phyloP scores from a whole-genome alignment of 2,888 invertebrate genomes.

The Andrena trimmerana region DNA sequence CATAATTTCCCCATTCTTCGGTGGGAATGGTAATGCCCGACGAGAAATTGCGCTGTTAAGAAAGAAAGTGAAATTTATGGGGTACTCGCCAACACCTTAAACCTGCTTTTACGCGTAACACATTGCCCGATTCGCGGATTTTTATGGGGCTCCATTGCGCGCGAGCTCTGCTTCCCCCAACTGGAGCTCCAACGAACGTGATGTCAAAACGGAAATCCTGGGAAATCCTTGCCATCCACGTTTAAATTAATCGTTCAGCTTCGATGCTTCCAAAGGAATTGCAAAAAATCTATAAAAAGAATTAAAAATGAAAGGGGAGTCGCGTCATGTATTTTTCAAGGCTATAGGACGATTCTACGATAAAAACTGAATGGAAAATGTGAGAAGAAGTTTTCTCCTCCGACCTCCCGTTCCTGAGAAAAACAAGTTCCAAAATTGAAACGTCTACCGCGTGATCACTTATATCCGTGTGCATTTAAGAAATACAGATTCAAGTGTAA shows the following conservation, averaged over 20 bases:
- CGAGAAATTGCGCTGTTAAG: constrained; percentile 31
- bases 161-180: not conserved
- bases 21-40: constrained; percentile 21
- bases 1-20: constrained; percentile 56
- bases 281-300: no score
- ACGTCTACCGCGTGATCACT: no score
- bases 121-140: constrained; percentile 26
- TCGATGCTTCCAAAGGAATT: not conserved
- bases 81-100: constrained; percentile 32
- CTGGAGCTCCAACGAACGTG: not conserved
- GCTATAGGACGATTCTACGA: no score
- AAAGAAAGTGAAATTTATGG: constrained; percentile 56
- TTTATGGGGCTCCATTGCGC: constrained; percentile 1
- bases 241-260: not conserved
- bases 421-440: no score
- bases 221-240: no score
- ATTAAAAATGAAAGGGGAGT: no score
- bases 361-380: no score
- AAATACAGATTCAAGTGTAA: no score
- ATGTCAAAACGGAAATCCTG: not conserved
- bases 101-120: constrained; percentile 22
- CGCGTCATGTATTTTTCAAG: no score
- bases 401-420: no score
- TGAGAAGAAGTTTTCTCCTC: no score
- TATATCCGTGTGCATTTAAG: no score